Base-by-base conservation (phyloP, 2,888 invertebrate genomes). In the Ceraclea dissimilis region DNA sequence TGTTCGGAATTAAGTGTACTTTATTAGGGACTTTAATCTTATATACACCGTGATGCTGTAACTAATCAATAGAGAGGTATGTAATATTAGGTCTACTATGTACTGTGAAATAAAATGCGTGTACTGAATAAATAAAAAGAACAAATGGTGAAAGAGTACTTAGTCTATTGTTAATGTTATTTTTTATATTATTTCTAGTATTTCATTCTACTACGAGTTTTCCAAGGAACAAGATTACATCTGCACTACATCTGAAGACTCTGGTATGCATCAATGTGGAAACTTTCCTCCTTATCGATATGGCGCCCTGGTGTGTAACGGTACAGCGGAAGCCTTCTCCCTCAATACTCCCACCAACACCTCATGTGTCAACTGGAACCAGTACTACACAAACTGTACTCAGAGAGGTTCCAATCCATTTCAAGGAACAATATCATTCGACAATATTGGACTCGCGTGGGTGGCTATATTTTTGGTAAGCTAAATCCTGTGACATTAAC, bases 361-460 rank as follows among this genome's bases (percentile, higher is more conserved):
- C 44, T 88, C 89, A 44, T 99, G 99, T 75, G 90, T 99, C 65
- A 92, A 99, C 77, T 99, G 98, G 98, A 96, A 99, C 77, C 88
- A 91, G 75, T 99, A 99, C 76, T 99, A 98, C 73, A 93, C 92
- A 52, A 87, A 89, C 67, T 99, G 99, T 75, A 85, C 87, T 60
- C 88, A 94, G 62, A 87, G 91, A 64, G 94, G 92, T 54, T 84
- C 88, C 67, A 99, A 99, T 79, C 99, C 99, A 13, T 99, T 98
- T 74, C 93, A 94, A 76, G 98, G 98, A 60, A 96, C 99, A 57
- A 98, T 99, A 68, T 96, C 96, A 43, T 99, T 99, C 74, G 99
- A 99, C 78, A 99, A 99, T 76, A 99, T 99, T 67, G 99, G 99
- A 63, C 85, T 99, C 67, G 99, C 99, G 20, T 99, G 99, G 98